Base-by-base conservation (phyloP, 2,888 invertebrate species). In the Petrolisthes manimaculis region DNA sequence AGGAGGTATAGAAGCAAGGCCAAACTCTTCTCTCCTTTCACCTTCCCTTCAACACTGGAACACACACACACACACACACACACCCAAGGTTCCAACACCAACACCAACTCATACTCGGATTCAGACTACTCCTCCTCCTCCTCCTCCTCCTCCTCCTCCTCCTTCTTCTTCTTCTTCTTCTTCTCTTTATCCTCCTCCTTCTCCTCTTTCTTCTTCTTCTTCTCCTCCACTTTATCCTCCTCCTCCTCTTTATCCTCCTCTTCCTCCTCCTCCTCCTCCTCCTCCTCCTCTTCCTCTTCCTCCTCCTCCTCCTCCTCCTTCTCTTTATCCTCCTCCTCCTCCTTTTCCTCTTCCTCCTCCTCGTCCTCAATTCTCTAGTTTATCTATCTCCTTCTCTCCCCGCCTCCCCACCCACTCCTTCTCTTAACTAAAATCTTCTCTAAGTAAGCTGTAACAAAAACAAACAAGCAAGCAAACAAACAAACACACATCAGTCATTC, bases 1-100 rank as follows among this genome's bases (percentile, higher is more conserved):
- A 24, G 61, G 55, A 80, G 80, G 51, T n/a, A n/a, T n/a, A 54
- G 61, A 61, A 61, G 61, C 61, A 61, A 61, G 61, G 61, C 18
- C 61, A 61, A n/a, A 37, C 61, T 18, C 61, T 1, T 53, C 53
- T 53, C 77, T 24, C 37, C 24, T 51, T 51, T 12, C 18, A 9
- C 18, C 18, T 77, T 37, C 18, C 77, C 37, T 18, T 37, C 77
- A 21, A 74, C 3, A 74, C n/a, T 21, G 21, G n/a, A 4, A 8
- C 51, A 61, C 61, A n/a, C n/a, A n/a, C n/a, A n/a, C n/a, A n/a
- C n/a, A n/a, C n/a, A n/a, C n/a, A n/a, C n/a, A n/a, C n/a, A 9
- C 61, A 61, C 61, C 12, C 18, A 9, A 61, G 12, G 61, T 37
- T 77, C 77, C 24, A n/a, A 14, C 37, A 24, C 77, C 5, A 18